Base-by-base conservation (phyloP, 2,888 invertebrate genomes). In the Drosophila paranaensis region DNA sequence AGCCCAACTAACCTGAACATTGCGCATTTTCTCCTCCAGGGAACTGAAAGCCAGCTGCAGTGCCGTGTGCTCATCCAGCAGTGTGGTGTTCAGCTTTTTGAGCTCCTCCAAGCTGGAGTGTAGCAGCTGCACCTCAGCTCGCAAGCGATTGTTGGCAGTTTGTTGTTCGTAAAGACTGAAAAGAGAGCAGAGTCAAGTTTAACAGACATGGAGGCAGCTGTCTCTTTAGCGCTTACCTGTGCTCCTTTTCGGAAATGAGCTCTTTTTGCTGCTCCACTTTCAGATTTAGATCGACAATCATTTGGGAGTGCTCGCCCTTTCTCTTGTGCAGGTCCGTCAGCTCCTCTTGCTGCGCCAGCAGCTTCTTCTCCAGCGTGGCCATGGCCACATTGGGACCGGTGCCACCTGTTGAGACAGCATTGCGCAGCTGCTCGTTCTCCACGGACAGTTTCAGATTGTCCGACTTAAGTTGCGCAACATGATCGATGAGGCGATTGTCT, bases 41-140 rank as follows among this genome's bases (percentile, higher is more conserved):
- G 97, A 95, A 64, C 96, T 95, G 93, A 97, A 98, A 3, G 98
- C 97, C 79, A 99, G 94, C 91, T 98, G 98, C 71, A 98, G 93
- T 0, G 98, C 98, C 92, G 98, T 97, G 91, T 98, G 97, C 93
- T 99, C 99, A 93, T 99, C 99, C 89, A 96, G 95, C 64, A 99
- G 93, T 81, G 97, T 95, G 93, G 98, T 97, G 93, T 98, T 98
- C 13, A 97, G 93, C 77, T 95, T 95, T 93, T 97, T 96, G 57
- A 97, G 92, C 91, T 97, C 97, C 68, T 94, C 94, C 92, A 96
- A 95, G 88, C 95, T 96, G 68, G 94, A 95, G 90, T 95, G 95
- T 81, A 96, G 95, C 94, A 96, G 94, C 86, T 95, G 94, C 60
- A 97, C 95, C 93, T 97, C 97, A 46, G 95, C 95, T 79, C 95